Percentiles rank a stretch among this genome's conserved stretches.
phyloP scores from a whole-genome alignment of 1,140 invertebrate species.

The Drosophila miranda region DNA sequence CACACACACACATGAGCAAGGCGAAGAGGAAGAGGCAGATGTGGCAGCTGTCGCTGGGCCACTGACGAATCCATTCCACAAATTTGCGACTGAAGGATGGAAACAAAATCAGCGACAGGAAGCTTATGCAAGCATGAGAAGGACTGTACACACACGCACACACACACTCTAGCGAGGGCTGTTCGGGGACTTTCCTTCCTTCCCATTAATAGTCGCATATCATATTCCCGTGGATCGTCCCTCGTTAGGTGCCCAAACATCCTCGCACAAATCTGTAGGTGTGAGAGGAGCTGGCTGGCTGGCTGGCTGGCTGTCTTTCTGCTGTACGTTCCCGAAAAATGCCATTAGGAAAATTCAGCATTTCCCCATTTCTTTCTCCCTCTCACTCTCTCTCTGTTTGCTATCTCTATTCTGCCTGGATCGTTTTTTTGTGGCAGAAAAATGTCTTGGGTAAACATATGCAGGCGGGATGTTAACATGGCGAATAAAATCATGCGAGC shows the following conservation, averaged over 20 bases:
- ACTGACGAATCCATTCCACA: constrained; percentile 26
- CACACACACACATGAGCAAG: background rate
- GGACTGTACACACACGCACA: constrained; percentile 13
- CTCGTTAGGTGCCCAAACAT: constrained; percentile 42
- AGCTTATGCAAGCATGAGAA: constrained; percentile 27
- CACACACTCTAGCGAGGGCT: background rate
- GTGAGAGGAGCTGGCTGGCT: constrained; percentile 11
- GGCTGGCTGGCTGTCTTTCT: background rate
- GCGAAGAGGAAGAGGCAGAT: constrained; percentile 10
- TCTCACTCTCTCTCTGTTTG: constrained; percentile 4
- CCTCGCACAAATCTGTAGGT: constrained; percentile 42
- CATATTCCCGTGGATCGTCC: constrained; percentile 13
- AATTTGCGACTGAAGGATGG: constrained; percentile 26
- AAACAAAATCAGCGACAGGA: constrained; percentile 67
- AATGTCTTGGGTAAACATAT: constrained; percentile 64
- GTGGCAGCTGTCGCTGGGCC: constrained; percentile 39
- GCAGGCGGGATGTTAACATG: constrained; percentile 75
- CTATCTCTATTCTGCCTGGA: no score
- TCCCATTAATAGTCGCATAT: background rate
- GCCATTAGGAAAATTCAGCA: constrained; percentile 69
- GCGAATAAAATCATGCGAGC: constrained; percentile 68
- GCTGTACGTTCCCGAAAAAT: constrained; percentile 29
- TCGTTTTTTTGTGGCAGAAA: constrained; percentile 22
- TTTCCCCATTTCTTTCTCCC: constrained; percentile 1
- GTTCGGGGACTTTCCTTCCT: no score